Conservation (phyloP, 2,797 vertebrate species). For the Gila robusta region DNA sequence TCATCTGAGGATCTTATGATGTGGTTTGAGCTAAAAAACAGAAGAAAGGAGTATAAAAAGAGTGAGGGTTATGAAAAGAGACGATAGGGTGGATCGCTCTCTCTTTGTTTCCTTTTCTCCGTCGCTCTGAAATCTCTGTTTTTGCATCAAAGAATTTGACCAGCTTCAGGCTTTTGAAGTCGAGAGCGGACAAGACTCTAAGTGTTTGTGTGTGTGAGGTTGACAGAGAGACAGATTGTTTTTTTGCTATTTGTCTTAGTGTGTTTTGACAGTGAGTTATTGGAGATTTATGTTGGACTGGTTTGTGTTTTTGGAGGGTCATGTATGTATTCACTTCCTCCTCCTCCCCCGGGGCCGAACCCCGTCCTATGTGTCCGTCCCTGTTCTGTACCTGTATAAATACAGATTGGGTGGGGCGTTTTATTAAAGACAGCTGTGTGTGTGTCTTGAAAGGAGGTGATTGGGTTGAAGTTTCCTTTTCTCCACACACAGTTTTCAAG, state of each 20-base stretch:
- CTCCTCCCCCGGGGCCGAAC: conserved; percentile 58
- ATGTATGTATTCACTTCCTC: conserved; percentile 59
- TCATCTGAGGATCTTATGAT: conserved; percentile 63
- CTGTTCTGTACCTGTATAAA: conserved; percentile 82
- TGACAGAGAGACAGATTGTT: conserved; percentile 73
- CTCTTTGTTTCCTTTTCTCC: conserved; percentile 53
- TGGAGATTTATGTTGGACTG: conserved; percentile 82
- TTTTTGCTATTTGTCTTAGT: conserved; percentile 83
- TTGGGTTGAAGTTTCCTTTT: conserved; percentile 42
- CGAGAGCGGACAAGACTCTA: conserved; percentile 68
- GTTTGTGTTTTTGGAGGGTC: conserved; percentile 66
- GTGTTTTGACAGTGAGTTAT: conserved; percentile 76
- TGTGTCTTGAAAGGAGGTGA: conserved; percentile 47
- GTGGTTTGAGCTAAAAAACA: conserved; percentile 70
- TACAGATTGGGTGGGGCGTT: conserved; percentile 73
- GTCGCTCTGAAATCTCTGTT: conserved; percentile 12
- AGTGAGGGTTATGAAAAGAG: conserved; percentile 62
- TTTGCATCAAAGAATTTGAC: conserved; percentile 60
- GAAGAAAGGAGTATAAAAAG: conserved; percentile 24
- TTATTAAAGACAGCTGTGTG: conserved; percentile 84
- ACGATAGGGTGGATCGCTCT: conserved; percentile 70
- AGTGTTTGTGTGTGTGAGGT: conserved; percentile 59
- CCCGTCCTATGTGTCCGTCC: conserved; percentile 60
- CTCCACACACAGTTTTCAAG: conserved; percentile 11
- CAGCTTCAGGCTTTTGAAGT: conserved; percentile 73